Evolutionary conservation across 2,888 invertebrate species (phyloP), one percentile per base, ranked within the genome.

Genomic region (Aleiodes testaceus): DNA sequence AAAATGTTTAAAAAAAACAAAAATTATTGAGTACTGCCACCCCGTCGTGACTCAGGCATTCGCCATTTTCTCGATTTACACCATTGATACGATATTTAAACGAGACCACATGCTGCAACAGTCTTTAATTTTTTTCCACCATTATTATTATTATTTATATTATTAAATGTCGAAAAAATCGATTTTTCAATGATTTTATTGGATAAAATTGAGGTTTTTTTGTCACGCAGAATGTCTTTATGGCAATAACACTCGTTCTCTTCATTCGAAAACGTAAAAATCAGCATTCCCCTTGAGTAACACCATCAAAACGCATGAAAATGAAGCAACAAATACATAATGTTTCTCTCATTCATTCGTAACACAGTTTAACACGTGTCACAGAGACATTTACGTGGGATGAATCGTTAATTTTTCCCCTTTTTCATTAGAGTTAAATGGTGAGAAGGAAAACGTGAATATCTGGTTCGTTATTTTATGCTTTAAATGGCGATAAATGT

Each of bases 21-120:
- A 16, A 9, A 26, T 11, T 63, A 42, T 66, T 70, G 36, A 42
- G 55, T 45, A 66, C 47, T 55, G 55, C 70, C 66, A 70, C 70
- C 70, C 70, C 66, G 65, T 55, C 59, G 55, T 49, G 49, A 70
- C 70, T 47, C 50, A 12, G 36, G 26, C 55, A 36, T 26, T 22
- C 18, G 16, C 30, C 26, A 70, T 55, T 47, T 22, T n/a, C 65
- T 20, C 55, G 55, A 52, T 55, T 65, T 59, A 50, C 42, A 44
- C 26, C 12, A 45, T 49, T 42, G 66, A 69, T 59, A 59, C 18
- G 49, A 16, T 16, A 47, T 49, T 45, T 20, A 47, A 64, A 45
- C 47, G 26, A 45, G 47, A 47, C 20, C 63, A 45, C 59, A 59
- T 59, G 42, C 59, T 30, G 30, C 5, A 26, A 7, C 30, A 1